A percentile compares a stretch with the other conserved stretches of the same genome.
Evolutionary conservation across 1,140 invertebrate genomes (phyloP).

Genomic region (Holotrichia oblita): DNA sequence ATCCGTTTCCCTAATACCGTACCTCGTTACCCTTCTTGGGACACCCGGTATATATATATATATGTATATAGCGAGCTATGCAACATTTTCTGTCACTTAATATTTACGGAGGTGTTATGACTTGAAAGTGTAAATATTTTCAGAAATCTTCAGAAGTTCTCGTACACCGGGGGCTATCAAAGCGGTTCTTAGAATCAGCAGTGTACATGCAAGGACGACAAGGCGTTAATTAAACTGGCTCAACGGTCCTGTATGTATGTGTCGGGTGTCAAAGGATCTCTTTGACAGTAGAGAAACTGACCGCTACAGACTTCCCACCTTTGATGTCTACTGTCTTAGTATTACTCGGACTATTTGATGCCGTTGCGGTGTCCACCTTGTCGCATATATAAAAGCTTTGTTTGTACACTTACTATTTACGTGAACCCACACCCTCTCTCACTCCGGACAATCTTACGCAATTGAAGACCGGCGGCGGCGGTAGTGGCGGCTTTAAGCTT

Average conservation of each 20-base stretch:
- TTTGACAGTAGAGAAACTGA: constrained; percentile 55
- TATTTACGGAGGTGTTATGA: constrained; percentile 35
- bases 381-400: constrained; percentile 36
- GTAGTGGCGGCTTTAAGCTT: no score
- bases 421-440: not conserved
- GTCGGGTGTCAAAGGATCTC: constrained; percentile 58
- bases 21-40: no score
- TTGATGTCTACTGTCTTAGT: constrained; percentile 61
- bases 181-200: constrained; percentile 57
- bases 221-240: constrained; percentile 58
- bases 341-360: constrained; percentile 57
- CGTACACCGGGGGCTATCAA: constrained; percentile 42
- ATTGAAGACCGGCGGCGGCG: not conserved
- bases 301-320: constrained; percentile 56
- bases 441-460: constrained; percentile 11
- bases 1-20: not conserved
- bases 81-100: constrained; percentile 31
- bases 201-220: constrained; percentile 49
- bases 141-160: constrained; percentile 32
- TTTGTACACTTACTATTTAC: constrained; percentile 38
- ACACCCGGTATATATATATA: no score
- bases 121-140: constrained; percentile 37
- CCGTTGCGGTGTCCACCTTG: constrained; percentile 59
- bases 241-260: constrained; percentile 53
- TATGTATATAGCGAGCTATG: no score